Evolutionary conservation across 2,888 invertebrate species (phyloP), one percentile per base, ranked within the genome.

Genomic region (Melanargia galathea): DNA sequence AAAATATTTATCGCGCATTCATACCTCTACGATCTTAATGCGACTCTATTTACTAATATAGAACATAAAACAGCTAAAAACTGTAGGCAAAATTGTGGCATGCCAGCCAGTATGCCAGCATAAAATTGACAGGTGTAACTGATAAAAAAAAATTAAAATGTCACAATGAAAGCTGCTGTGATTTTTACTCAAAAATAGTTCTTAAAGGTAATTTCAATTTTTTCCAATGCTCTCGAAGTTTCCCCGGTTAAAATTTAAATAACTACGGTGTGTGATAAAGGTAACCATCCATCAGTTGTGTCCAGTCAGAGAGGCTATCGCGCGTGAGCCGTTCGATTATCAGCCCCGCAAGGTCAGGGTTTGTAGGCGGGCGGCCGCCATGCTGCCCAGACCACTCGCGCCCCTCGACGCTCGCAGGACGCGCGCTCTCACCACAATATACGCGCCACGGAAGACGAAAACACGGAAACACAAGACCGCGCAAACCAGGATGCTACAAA

Each of bases 371-470:
- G 79, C 83, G 81, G 84, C 79, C 81, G 73, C 81, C 79, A 88
- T 88, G 88, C 83, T 83, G 79, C 86, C 90, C 77, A 79, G 76
- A 52, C 77, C 88, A 78, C 88, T 89, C 73, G 86, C 87, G 66
- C 84, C 88, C 59, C 83, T 86, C 67, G 86, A 88, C 75, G 78
- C 84, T 71, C 80, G 75, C 79, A 84, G 81, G 75, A 83, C 82
- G 74, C 90, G 90, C 84, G 89, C 89, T 38, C 83, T 91, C 58
- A 86, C 90, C 26, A 87, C 89, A 24, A 85, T 90, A 67, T 90
- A 91, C 81, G 90, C 89, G 78, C 90, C 90, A 76, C 82, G 88
- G 40, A 91, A 88, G 76, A 73, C 79, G 40, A 85, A 84, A 71
- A 70, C 82, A 8, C 79, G 90, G 13, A 86, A 86, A 66, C 80